Evolutionary conservation across 1,140 invertebrate genomes (phyloP).

Genomic region (Leptestheria dahalacensis): DNA sequence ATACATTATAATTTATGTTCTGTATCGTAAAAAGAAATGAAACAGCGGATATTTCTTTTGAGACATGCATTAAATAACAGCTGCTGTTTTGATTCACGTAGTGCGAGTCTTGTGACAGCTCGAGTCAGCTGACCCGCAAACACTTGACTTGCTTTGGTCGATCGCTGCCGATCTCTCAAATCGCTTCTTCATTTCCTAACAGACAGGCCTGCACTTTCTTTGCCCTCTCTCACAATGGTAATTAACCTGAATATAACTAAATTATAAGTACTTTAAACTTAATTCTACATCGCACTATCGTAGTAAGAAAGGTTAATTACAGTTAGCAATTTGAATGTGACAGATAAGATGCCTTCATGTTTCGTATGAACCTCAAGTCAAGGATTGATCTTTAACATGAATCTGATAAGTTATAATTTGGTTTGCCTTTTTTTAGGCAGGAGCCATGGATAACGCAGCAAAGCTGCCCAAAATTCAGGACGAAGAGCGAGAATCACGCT

Average conservation of each 20-base stretch:
- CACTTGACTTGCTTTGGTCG: not conserved
- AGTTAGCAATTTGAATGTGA: too few species aligned
- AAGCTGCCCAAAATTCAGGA: slow-evolving; percentile 54
- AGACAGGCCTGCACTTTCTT: not conserved
- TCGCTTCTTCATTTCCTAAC: not conserved
- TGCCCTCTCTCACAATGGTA: too few species aligned
- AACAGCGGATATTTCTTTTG: too few species aligned
- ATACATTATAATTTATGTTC: too few species aligned
- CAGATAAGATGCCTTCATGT: too few species aligned
- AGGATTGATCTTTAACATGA: not conserved
- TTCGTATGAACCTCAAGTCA: too few species aligned
- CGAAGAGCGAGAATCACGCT: slow-evolving; percentile 72
- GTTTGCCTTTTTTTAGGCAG: slow-evolving; percentile 9
- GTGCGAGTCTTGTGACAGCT: not conserved
- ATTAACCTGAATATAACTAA: not conserved
- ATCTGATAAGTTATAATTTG: not conserved
- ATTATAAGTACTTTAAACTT: not conserved
- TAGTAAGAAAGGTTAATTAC: too few species aligned
- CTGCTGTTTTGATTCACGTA: not conserved
- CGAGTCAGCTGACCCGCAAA: not conserved
- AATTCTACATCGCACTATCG: too few species aligned
- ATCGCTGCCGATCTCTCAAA: not conserved
- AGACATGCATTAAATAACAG: too few species aligned
- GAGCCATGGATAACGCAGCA: slow-evolving; percentile 17
- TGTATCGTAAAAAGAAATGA: too few species aligned